Evolutionary conservation across 1,140 invertebrate species (phyloP).

Genomic region (Panulirus ornatus): DNA sequence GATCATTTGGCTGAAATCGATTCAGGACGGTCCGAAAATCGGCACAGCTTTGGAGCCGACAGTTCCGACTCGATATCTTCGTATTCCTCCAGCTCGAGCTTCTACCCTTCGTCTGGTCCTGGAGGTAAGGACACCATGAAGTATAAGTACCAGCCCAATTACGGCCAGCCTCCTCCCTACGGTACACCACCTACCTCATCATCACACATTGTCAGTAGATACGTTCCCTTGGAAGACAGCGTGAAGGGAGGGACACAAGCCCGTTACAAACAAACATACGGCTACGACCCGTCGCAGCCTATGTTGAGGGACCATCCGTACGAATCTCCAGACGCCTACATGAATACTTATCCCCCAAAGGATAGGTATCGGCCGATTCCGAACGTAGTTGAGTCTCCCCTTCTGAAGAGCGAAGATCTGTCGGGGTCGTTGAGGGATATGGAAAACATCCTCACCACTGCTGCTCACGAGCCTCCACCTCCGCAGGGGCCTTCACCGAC

Average conservation of each 20-base stretch:
- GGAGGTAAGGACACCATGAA: conserved; percentile 67
- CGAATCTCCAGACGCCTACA: conserved; percentile 59
- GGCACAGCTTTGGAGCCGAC: conserved; percentile 73
- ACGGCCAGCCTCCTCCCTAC: conserved; percentile 52
- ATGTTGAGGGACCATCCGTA: conserved; percentile 58
- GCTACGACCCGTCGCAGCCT: conserved; percentile 57
- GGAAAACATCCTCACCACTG: conserved; percentile 56
- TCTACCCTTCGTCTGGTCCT: conserved; percentile 74
- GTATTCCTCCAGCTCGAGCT: conserved; percentile 74
- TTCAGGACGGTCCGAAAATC: conserved; percentile 54
- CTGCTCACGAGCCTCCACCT: conserved; percentile 25
- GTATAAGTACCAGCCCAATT: conserved; percentile 58
- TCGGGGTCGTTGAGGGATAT: conserved; percentile 63
- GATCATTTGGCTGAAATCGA: conserved; percentile 69
- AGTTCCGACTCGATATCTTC: conserved; percentile 75
- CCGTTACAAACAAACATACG: conserved; percentile 58
- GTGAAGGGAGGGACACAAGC: conserved; percentile 29
- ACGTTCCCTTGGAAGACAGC: conserved; percentile 66
- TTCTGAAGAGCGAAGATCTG: conserved; percentile 63
- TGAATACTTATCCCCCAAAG: conserved; percentile 61
- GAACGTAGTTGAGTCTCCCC: conserved; percentile 50
- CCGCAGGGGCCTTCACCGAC: conserved; percentile 39
- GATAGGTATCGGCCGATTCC: conserved; percentile 52
- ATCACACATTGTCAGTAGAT: conserved; percentile 68
- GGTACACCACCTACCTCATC: conserved; percentile 35